phyloP scores from a whole-genome alignment of 2,888 invertebrate species.

The Ecliptopera silaceata region DNA sequence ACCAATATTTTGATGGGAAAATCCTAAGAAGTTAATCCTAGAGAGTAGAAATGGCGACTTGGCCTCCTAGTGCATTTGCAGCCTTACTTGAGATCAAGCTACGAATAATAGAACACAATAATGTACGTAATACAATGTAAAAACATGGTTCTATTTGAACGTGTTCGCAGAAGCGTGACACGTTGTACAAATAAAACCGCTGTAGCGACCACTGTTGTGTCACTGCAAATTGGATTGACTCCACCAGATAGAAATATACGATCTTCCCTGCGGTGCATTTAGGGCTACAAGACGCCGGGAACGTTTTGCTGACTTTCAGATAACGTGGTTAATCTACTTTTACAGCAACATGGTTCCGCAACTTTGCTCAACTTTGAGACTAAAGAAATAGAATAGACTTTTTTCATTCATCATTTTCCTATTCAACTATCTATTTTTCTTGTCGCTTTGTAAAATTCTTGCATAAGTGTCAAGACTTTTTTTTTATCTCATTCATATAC shows the following conservation, averaged over 20 bases:
- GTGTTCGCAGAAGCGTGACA: slow-evolving; percentile 44
- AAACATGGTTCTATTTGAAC: slow-evolving; percentile 47
- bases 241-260: slow-evolving; percentile 56
- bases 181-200: slow-evolving; percentile 62
- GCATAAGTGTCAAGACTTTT: no score
- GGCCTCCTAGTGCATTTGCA: no score
- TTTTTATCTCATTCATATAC: no score
- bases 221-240: slow-evolving; percentile 72
- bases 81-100: not conserved
- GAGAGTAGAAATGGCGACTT: no score
- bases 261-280: slow-evolving; percentile 50
- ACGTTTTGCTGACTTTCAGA: slow-evolving; percentile 12
- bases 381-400: no score
- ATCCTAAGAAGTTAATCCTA: no score
- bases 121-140: slow-evolving; percentile 42
- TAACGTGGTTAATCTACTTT: slow-evolving; percentile 11
- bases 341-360: not conserved
- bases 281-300: slow-evolving; percentile 22
- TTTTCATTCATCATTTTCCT: no score
- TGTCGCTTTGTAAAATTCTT: no score
- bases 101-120: slow-evolving; percentile 23
- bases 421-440: no score
- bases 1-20: no score
- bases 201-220: slow-evolving; percentile 59
- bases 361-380: not conserved